Percentiles rank a stretch among this genome's conserved stretches.
These are phyloP conservation scores for Oreochromis tanganicae DNA, from an alignment of 2,113 vertebrate genomes.

Conservation along the genomic window DNA sequence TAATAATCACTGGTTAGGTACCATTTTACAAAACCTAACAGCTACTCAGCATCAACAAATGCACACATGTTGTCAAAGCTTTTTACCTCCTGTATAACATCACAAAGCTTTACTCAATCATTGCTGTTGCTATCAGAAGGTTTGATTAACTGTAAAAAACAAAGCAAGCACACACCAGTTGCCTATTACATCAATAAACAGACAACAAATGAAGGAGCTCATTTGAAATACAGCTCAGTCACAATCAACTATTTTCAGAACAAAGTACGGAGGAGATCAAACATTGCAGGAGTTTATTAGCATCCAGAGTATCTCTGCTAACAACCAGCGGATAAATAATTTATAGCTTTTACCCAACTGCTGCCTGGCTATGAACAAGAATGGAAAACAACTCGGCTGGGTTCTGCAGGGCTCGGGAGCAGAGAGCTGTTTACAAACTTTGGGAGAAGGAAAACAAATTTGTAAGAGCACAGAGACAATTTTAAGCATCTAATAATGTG, in stretches of 20 bases:
- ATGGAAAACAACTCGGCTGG: slow-evolving; percentile 36
- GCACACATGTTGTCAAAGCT: not conserved
- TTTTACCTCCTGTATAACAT: not conserved
- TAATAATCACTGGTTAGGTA: not conserved
- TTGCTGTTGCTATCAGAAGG: not conserved
- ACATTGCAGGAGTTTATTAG: slow-evolving; percentile 65
- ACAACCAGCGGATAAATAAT: slow-evolving; percentile 62
- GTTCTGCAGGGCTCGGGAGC: slow-evolving; percentile 11
- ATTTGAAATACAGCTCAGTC: slow-evolving; percentile 36
- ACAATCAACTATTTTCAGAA: slow-evolving; percentile 50
- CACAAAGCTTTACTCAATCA: not conserved
- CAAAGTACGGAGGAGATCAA: slow-evolving; percentile 50
- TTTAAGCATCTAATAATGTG: slow-evolving; percentile 10
- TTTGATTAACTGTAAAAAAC: not conserved
- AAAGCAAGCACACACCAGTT: not conserved
- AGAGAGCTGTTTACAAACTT: slow-evolving; percentile 22
- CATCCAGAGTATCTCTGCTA: slow-evolving; percentile 52
- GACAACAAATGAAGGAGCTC: slow-evolving; percentile 7
- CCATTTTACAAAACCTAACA: not conserved
- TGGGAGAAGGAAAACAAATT: slow-evolving; percentile 14
- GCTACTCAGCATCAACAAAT: not conserved
- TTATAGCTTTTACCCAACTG: slow-evolving; percentile 61
- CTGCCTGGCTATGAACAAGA: slow-evolving; percentile 37
- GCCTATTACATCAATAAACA: slow-evolving; percentile 16
- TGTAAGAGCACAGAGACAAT: not conserved